Conservation (phyloP, 2,113 vertebrate species). For the Sander lucioperca region DNA sequence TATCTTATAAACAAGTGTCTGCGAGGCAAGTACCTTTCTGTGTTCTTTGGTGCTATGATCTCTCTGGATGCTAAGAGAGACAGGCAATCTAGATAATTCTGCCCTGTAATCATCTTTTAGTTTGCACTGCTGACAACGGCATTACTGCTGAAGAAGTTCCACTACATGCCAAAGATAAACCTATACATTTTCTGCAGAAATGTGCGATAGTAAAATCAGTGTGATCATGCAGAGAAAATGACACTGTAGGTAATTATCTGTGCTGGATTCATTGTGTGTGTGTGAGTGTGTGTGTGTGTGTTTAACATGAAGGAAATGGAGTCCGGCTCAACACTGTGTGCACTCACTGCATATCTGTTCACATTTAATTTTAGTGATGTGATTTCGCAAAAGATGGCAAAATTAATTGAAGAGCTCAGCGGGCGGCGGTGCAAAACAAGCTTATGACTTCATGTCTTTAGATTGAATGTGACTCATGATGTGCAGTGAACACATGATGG, state of each 20-base stretch:
- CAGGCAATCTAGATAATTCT: constrained; percentile 79
- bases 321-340: constrained; percentile 7
- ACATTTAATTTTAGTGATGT: constrained; percentile 57
- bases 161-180: constrained; percentile 68
- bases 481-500: constrained; percentile 26
- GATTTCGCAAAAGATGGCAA: constrained; percentile 60
- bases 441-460: constrained; percentile 50
- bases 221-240: constrained; percentile 68
- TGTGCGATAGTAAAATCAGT: constrained; percentile 34
- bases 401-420: constrained; percentile 60
- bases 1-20: constrained; percentile 80
- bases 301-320: not conserved
- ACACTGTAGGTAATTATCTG: constrained; percentile 63
- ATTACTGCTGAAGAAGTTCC: constrained; percentile 57
- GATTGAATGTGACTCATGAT: constrained; percentile 56
- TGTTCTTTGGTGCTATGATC: constrained; percentile 63
- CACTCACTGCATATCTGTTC: constrained; percentile 40
- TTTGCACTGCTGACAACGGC: constrained; percentile 68
- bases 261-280: constrained; percentile 37
- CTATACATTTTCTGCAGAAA: constrained; percentile 43
- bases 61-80: constrained; percentile 64
- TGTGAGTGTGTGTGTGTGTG: constrained; percentile 8
- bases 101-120: constrained; percentile 76
- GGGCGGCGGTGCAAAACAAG: constrained; percentile 45
- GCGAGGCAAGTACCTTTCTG: constrained; percentile 56